Conservation (phyloP, 2,888 invertebrate species). For the Pasiphila rectangulata region DNA sequence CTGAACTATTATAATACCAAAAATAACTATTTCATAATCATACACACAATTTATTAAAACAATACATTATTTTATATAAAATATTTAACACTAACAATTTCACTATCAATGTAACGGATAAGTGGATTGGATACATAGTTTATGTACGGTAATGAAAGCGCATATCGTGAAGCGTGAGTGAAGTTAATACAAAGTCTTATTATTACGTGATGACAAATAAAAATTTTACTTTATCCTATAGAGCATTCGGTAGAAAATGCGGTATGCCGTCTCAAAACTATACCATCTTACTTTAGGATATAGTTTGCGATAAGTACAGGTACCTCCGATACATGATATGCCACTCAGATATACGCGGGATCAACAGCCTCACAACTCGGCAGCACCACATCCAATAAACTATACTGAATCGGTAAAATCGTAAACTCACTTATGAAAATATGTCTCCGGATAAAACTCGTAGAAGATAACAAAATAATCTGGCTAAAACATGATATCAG, state of each 20-base stretch:
- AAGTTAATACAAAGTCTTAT: slow-evolving; percentile 33
- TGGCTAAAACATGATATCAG: slow-evolving; percentile 55
- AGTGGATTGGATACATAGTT: too few relatives aligned
- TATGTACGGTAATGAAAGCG: too few relatives aligned
- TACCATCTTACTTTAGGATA: slow-evolving; percentile 39
- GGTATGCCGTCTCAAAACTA: slow-evolving; percentile 49
- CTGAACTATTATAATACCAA: slow-evolving; percentile 9
- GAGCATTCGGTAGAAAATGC: slow-evolving; percentile 44
- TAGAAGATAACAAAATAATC: slow-evolving; percentile 56
- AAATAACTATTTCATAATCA: slow-evolving; percentile 5
- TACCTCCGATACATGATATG: slow-evolving; percentile 51
- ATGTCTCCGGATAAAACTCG: slow-evolving; percentile 48
- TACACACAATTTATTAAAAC: slow-evolving; percentile 8
- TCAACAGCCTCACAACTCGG: slow-evolving; percentile 14
- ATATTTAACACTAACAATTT: slow-evolving; percentile 15
- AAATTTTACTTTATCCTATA: slow-evolving; percentile 44
- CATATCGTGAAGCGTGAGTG: slow-evolving; percentile 9
- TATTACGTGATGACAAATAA: slow-evolving; percentile 39
- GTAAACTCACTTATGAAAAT: slow-evolving; percentile 68
- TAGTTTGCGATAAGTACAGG: slow-evolving; percentile 27
- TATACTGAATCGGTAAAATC: slow-evolving; percentile 44
- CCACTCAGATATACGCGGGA: slow-evolving; percentile 43
- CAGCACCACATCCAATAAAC: slow-evolving; percentile 26
- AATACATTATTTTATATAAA: slow-evolving; percentile 15
- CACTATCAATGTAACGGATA: slow-evolving; percentile 2